Conservation (phyloP, 2,888 invertebrate genomes). For the Zeuzera pyrina region DNA sequence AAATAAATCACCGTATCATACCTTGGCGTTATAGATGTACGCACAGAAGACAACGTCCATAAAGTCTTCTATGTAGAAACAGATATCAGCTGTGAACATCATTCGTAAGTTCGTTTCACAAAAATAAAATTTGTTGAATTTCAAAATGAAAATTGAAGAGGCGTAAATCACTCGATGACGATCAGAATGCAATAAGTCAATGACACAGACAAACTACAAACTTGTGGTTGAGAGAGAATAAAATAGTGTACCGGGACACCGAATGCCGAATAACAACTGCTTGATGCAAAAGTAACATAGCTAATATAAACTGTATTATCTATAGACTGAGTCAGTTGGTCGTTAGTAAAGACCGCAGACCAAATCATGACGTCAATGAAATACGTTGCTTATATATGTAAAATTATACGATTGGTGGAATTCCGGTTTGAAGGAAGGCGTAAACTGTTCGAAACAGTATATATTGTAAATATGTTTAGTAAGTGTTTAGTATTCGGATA, state of each 20-base stretch:
- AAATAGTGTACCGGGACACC: constrained; percentile 12
- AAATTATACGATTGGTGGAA: constrained; percentile 28
- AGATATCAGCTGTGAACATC: constrained; percentile 51
- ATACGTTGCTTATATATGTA: constrained; percentile 22
- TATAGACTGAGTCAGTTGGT: constrained; percentile 35
- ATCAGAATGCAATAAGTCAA: too few species aligned
- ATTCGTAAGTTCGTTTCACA: constrained; percentile 14
- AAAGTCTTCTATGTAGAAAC: constrained; percentile 52
- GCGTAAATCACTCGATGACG: too few species aligned
- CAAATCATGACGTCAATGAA: constrained; percentile 37
- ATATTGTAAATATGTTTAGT: too few species aligned
- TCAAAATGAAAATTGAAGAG: too few species aligned
- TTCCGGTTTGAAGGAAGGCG: constrained; percentile 23
- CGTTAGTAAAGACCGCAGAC: constrained; percentile 22
- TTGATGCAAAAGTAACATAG: constrained; percentile 21
- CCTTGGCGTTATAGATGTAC: constrained; percentile 37
- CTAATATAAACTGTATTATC: constrained; percentile 40
- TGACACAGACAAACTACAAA: too few species aligned
- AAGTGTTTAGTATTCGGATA: too few species aligned
- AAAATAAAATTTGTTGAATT: constrained; percentile 12
- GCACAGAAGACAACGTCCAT: constrained; percentile 60
- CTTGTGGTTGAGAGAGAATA: too few species aligned
- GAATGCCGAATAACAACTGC: constrained; percentile 26
- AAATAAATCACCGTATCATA: too few species aligned
- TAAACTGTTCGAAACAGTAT: too few species aligned